A percentile compares a stretch with the other conserved stretches of the same genome.
Conservation (phyloP, 2,797 vertebrate species). For the Denticeps clupeoides region DNA sequence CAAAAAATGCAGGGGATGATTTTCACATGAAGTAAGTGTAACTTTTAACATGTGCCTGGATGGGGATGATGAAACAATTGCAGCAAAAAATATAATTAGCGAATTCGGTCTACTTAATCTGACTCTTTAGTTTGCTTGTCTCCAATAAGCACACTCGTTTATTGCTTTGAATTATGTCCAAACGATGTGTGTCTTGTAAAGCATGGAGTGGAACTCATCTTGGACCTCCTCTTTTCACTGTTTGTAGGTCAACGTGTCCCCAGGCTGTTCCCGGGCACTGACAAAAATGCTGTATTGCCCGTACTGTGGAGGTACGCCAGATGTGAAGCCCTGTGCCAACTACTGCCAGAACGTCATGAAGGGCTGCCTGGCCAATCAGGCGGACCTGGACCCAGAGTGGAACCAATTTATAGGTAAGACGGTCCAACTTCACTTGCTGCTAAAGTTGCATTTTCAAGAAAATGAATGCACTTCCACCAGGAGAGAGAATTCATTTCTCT, state of each 20-base stretch:
- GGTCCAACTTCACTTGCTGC: too few relatives aligned
- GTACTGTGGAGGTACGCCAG: constrained; percentile 80
- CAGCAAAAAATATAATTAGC: too few relatives aligned
- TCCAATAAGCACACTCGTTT: too few relatives aligned
- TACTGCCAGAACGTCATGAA: constrained; percentile 98
- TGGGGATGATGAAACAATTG: neutral
- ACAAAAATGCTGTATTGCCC: constrained; percentile 95
- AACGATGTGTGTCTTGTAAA: too few relatives aligned
- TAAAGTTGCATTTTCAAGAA: too few relatives aligned
- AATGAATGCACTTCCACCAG: too few relatives aligned
- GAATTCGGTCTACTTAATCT: too few relatives aligned
- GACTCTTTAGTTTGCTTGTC: too few relatives aligned
- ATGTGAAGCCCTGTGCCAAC: constrained; percentile 82
- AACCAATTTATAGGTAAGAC: constrained; percentile 91
- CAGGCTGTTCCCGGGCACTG: constrained; percentile 80
- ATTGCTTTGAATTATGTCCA: too few relatives aligned
- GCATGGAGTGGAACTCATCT: neutral
- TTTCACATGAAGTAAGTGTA: too few relatives aligned
- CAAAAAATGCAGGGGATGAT: neutral
- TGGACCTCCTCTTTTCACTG: neutral
- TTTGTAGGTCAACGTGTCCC: constrained; percentile 78
- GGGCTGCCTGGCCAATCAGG: constrained; percentile 94
- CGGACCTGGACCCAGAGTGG: constrained; percentile 94
- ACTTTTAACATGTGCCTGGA: neutral
- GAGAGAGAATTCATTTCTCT: too few relatives aligned